These are phyloP conservation scores for Gryon sp. DNA, from an alignment of 1,140 invertebrate species.

Conservation along the genomic window DNA sequence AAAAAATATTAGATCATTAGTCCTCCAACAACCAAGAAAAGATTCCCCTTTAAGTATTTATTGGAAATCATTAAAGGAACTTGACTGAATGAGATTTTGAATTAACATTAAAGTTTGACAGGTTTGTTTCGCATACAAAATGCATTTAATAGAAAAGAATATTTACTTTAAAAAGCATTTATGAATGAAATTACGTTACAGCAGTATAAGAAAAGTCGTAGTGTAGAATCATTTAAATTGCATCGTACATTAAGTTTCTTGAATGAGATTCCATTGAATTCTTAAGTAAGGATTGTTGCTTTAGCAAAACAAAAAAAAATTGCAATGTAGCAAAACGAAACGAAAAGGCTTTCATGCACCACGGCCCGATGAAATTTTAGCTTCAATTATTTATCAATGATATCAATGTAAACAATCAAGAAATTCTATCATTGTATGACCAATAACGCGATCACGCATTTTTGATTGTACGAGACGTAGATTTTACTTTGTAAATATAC, in stretches of 20 bases:
- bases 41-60: too few species aligned
- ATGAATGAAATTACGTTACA: constrained; percentile 45
- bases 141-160: too few species aligned
- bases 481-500: constrained; percentile 38
- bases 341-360: constrained; percentile 48
- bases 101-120: too few species aligned
- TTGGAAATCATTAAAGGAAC: too few species aligned
- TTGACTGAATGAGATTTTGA: too few species aligned
- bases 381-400: background rate
- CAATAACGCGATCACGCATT: constrained; percentile 6
- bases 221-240: too few species aligned
- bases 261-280: too few species aligned
- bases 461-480: background rate
- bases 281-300: too few species aligned
- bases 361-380: constrained; percentile 22
- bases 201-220: too few species aligned
- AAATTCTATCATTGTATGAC: constrained; percentile 7
- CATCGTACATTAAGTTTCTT: too few species aligned
- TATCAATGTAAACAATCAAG: background rate
- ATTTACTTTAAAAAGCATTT: too few species aligned
- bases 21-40: constrained; percentile 44
- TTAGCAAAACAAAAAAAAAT: constrained; percentile 45
- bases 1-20: constrained; percentile 32
- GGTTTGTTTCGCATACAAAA: too few species aligned
- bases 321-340: constrained; percentile 36